These are phyloP conservation scores for Propsilocerus akamusi DNA, from an alignment of 1,140 invertebrate genomes.

Conservation along the genomic window DNA sequence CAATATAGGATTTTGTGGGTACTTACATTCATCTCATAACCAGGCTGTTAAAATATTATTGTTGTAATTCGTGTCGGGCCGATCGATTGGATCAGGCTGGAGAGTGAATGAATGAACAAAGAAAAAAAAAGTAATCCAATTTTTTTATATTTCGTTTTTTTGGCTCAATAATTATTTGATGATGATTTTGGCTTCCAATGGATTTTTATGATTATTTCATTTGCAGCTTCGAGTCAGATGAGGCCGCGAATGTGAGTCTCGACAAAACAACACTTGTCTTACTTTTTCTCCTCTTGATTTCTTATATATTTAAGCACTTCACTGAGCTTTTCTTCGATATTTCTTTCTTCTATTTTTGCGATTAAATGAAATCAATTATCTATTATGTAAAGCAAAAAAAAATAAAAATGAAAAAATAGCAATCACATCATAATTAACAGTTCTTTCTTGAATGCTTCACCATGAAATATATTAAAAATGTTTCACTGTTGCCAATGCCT, in stretches of 20 bases:
- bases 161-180: conserved; percentile 4
- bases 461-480: too few species aligned
- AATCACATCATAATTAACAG: conserved; percentile 3
- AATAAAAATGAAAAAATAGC: too few species aligned
- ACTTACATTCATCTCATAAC: conserved; percentile 2
- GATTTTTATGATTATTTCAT: not conserved
- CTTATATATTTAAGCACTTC: not conserved
- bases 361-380: conserved; percentile 3
- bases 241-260: too few species aligned
- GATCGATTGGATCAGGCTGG: too few species aligned
- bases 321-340: not conserved
- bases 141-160: too few species aligned
- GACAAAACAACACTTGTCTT: too few species aligned
- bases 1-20: not conserved
- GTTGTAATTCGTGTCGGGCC: not conserved
- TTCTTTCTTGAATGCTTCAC: not conserved
- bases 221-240: too few species aligned
- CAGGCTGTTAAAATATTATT: not conserved
- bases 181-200: conserved; percentile 1
- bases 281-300: too few species aligned
- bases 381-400: conserved; percentile 2
- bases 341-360: not conserved
- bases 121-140: not conserved
- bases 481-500: too few species aligned
- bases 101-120: too few species aligned